Evolutionary conservation across 1,140 invertebrate species (phyloP), one percentile per base, ranked within the genome.

Genomic region (Drosophila arawakana): DNA sequence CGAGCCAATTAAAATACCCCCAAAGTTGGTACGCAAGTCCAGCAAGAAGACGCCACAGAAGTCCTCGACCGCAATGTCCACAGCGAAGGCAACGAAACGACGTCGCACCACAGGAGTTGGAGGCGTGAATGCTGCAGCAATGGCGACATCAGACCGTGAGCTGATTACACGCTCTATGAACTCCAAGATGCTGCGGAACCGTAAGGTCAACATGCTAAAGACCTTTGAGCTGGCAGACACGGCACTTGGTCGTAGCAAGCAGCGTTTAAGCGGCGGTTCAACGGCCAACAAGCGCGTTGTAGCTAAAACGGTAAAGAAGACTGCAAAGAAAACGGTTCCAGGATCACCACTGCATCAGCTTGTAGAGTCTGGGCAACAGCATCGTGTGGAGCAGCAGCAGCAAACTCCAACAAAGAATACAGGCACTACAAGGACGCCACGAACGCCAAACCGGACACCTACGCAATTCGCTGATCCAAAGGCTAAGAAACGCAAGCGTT

Each of bases 151-250:
- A 8, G 54, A 60, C 0, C 82, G 84, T 3, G 81, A 89, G 8
- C 52, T 89, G 7, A 75, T 89, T 1, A 90, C 85, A 4, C 85
- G 84, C 0, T 84, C 85, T 4, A 66, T 89, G 54, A 90, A 89
- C 30, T 90, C 84, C 0, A 89, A 89, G 57, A 61, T 84, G 59
- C 44, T 89, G 7, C 80, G 84, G 2, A 89, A 79, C 75, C 85
- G 84, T 25, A 90, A 90, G 44, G 67, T 89, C 0, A 90, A 59
- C 35, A 63, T 89, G 25, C 66, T 89, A 0, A 90, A 89, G 59
- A 89, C 58, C 47, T 84, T 84, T n/a, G 78, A 80, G 4, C 44
- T 89, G 6, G 21, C 85, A 7, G 81, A 90, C 39, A 54, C 37
- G 30, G 49, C 49, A 7, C 65, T 47, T n/a, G 47, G 21, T 0